These are phyloP conservation scores for Trissolcus basalis DNA, from an alignment of 1,140 invertebrate genomes.

Conservation along the genomic window DNA sequence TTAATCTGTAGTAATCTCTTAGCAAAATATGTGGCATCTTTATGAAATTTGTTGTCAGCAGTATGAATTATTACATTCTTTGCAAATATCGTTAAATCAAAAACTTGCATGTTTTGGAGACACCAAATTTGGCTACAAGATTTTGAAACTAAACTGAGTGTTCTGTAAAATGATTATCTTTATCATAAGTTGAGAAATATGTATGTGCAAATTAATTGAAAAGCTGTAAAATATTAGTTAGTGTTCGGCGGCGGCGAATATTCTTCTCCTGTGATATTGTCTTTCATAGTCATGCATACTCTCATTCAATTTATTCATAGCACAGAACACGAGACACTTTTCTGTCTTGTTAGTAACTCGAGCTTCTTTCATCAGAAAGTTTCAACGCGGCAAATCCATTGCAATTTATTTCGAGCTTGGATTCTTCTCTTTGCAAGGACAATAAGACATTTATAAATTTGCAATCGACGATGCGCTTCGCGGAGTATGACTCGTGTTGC, in stretches of 20 bases:
- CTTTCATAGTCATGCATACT: conserved; percentile 8
- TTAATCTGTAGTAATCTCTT: too few relatives aligned
- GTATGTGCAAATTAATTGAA: conserved; percentile 4
- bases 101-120: too few relatives aligned
- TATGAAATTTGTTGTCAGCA: too few relatives aligned
- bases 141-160: too few relatives aligned
- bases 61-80: too few relatives aligned
- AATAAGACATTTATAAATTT: conserved; percentile 41
- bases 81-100: too few relatives aligned
- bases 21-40: too few relatives aligned
- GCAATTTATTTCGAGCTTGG: conserved; percentile 39
- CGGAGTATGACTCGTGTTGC: background rate
- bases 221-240: conserved; percentile 9
- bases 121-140: too few relatives aligned
- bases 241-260: conserved; percentile 4
- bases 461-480: conserved; percentile 5
- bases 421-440: conserved; percentile 11
- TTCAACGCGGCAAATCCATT: conserved; percentile 39
- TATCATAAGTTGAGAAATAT: too few relatives aligned
- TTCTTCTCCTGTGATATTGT: conserved; percentile 19
- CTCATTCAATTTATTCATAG: conserved; percentile 38
- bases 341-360: conserved; percentile 66
- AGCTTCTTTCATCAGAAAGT: conserved; percentile 54
- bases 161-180: too few relatives aligned
- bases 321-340: conserved; percentile 54